Evolutionary conservation across 2,797 vertebrate species (phyloP).

Genomic region (Acanthurus tractus): DNA sequence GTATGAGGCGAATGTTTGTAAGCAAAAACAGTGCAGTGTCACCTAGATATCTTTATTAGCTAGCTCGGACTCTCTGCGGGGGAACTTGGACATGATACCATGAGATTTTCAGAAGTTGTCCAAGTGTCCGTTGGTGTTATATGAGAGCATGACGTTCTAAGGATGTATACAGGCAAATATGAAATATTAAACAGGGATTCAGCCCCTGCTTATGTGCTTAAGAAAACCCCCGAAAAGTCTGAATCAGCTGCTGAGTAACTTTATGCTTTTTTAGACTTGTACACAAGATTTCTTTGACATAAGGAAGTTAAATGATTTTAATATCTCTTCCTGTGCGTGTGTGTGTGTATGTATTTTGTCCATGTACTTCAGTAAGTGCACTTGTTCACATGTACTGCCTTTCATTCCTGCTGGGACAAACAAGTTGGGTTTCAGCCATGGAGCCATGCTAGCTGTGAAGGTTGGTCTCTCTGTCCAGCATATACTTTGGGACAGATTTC

Average conservation of each 20-base stretch:
- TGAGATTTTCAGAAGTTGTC: conserved; percentile 23
- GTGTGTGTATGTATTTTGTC: background rate
- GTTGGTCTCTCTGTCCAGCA: background rate
- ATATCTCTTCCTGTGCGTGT: no score
- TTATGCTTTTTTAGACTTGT: conserved; percentile 21
- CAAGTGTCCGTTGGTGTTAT: conserved; percentile 9
- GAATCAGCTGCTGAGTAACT: conserved; percentile 4
- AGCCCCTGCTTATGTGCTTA: conserved; percentile 13
- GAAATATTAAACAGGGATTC: conserved; percentile 12
- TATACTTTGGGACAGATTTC: background rate
- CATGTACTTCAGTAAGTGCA: background rate
- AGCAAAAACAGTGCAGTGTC: conserved; percentile 65
- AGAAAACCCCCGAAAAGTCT: background rate
- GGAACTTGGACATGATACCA: conserved; percentile 14
- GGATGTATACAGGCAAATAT: conserved; percentile 25
- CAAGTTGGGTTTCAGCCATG: background rate
- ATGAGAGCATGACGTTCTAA: conserved; percentile 14
- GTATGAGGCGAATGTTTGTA: conserved; percentile 73
- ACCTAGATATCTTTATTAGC: conserved; percentile 53
- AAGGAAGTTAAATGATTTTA: conserved; percentile 17
- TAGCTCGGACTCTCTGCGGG: conserved; percentile 10
- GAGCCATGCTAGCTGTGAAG: background rate
- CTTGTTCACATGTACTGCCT: background rate
- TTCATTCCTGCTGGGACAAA: background rate
- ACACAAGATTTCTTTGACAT: conserved; percentile 1